These are phyloP conservation scores for Cygnus atratus DNA, from an alignment of 2,113 vertebrate species.

Conservation along the genomic window DNA sequence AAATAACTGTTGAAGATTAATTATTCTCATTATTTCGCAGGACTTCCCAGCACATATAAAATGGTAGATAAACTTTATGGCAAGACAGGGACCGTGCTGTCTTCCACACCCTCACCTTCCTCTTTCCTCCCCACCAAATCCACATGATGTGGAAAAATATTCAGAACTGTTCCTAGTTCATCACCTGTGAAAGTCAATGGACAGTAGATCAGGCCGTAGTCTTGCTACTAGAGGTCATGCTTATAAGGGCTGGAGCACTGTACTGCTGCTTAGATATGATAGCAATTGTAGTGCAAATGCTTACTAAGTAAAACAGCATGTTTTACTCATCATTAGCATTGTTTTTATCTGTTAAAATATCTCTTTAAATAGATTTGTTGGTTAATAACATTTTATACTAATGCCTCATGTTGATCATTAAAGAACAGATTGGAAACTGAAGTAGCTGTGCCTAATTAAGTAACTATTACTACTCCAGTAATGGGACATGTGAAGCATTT, in stretches of 20 bases:
- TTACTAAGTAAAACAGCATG: neutral
- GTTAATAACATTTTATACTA: conserved; percentile 18
- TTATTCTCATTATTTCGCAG: neutral
- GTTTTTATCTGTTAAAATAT: neutral
- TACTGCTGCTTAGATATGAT: neutral
- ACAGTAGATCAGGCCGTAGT: neutral
- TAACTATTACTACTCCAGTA: conserved; percentile 29
- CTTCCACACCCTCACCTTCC: neutral
- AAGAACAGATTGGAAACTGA: conserved; percentile 26
- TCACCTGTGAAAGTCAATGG: neutral
- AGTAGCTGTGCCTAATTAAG: conserved; percentile 50
- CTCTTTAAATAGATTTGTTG: conserved; percentile 12
- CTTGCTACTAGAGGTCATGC: neutral
- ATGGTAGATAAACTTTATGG: neutral
- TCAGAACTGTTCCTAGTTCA: neutral
- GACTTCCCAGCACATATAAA: neutral
- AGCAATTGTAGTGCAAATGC: neutral
- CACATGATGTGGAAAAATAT: neutral
- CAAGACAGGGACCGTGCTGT: neutral
- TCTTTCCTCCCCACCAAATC: fast-evolving
- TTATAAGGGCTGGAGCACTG: neutral
- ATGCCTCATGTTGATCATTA: conserved; percentile 13
- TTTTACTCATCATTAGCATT: neutral
- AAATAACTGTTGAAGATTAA: neutral
- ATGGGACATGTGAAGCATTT: conserved; percentile 39